Evolutionary conservation across 1,140 invertebrate species (phyloP), one percentile per base, ranked within the genome.

Genomic region (Dolichoris vasculosae): DNA sequence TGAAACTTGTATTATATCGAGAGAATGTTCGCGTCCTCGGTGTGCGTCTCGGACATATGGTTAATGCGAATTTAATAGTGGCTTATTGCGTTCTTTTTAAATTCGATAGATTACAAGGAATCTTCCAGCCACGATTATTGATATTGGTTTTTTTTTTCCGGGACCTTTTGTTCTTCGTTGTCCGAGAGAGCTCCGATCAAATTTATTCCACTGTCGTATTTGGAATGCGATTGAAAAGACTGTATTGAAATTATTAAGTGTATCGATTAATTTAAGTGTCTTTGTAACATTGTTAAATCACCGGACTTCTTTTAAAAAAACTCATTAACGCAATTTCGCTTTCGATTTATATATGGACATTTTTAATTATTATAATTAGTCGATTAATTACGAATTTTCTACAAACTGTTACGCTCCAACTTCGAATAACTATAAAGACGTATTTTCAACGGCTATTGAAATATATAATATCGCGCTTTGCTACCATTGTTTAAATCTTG

Each of bases 241-340:
- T 64, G 32, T 63, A 79, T 38, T 15, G 55, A n/a, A 63, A 79
- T 79, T 40, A 59, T 64, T 59, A 40, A 40, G n/a, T 64, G 48
- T 79, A 79, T 78, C 77, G 26, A 55, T 76, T 76, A 51, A 76
- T 76, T 51, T 23, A n/a, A 51, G 75, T 76, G 30, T 46, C 11
- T 38, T 73, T 73, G 43, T 43, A 73, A 20, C 38, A 43, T 17
- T 73, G 38, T 23, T 43, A 20, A 73, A 38, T 43, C 23, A 43
- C 17, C 69, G n/a, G 38, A 40, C 9, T 9, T 43, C 69, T 73
- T n/a, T n/a, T n/a, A 26, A 43, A 73, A 73, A 73, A 73, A 73
- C 69, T 73, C 69, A 38, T 73, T 73, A 73, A 40, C 38, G 32
- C 69, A 9, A 43, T 17, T 73, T 73, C 9, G 20, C 38, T 73